A percentile compares a stretch with the other conserved stretches of the same genome.
phyloP scores from a whole-genome alignment of 1,140 invertebrate species.

The Saxidomus purpurata region DNA sequence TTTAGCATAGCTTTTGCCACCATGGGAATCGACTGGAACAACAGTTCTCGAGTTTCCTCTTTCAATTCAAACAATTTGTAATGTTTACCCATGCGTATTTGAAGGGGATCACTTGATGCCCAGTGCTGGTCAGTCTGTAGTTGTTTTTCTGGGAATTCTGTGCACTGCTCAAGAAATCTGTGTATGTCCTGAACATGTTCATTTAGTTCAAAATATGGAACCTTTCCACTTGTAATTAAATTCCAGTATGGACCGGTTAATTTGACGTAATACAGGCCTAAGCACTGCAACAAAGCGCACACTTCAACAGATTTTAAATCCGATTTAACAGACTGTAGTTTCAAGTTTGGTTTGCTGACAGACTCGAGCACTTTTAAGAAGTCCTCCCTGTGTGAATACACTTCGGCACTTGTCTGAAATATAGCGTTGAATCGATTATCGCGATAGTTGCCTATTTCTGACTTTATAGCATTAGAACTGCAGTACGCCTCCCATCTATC shows the following conservation, averaged over 20 bases:
- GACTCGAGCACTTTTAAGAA: slow-evolving; percentile 31
- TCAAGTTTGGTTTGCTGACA: slow-evolving; percentile 20
- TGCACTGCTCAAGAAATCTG: neutral
- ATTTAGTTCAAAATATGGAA: slow-evolving; percentile 51
- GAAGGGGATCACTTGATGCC: neutral
- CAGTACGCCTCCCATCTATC: slow-evolving; percentile 38
- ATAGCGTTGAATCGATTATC: slow-evolving; percentile 31
- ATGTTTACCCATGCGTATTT: neutral
- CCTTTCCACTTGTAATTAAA: slow-evolving; percentile 41
- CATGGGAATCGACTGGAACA: neutral
- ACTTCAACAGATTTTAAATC: slow-evolving; percentile 31
- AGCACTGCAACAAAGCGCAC: slow-evolving; percentile 19
- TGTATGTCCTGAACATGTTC: slow-evolving; percentile 26
- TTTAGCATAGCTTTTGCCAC: neutral
- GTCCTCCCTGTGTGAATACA: neutral
- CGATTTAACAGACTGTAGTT: slow-evolving; percentile 17
- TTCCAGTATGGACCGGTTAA: slow-evolving; percentile 65
- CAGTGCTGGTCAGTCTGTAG: neutral
- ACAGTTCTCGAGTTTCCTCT: neutral
- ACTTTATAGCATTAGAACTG: slow-evolving; percentile 8
- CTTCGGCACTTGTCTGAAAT: neutral
- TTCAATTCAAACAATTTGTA: neutral
- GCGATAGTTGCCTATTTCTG: neutral
- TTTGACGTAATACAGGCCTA: slow-evolving; percentile 58
- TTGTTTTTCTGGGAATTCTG: neutral